These are phyloP conservation scores for Lysiphlebus fabarum DNA, from an alignment of 1,140 invertebrate species.

Conservation along the genomic window DNA sequence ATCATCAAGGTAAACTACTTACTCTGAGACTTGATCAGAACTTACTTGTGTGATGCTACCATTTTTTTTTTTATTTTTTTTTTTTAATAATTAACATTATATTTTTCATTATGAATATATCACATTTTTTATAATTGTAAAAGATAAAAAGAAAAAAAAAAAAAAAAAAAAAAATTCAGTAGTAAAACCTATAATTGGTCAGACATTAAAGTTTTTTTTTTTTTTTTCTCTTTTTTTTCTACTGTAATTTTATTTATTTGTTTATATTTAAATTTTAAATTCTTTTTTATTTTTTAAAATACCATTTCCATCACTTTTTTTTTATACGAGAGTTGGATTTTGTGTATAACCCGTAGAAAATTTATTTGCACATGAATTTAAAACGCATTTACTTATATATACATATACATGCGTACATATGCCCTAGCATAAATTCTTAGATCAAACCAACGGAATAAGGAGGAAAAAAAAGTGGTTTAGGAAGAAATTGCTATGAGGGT, in stretches of 20 bases:
- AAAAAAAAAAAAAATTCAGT: too few species aligned
- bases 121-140: too few species aligned
- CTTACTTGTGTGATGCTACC: too few species aligned
- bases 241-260: too few species aligned
- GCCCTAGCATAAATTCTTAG: constrained; percentile 36
- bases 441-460: constrained; percentile 20
- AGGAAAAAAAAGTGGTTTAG: constrained; percentile 1
- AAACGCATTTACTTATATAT: constrained; percentile 27
- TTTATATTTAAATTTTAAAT: too few species aligned
- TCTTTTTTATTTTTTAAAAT: background rate
- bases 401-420: background rate
- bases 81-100: too few species aligned
- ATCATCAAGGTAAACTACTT: constrained; percentile 54
- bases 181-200: too few species aligned
- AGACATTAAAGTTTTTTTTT: too few species aligned
- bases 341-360: constrained; percentile 35
- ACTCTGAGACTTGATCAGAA: too few species aligned
- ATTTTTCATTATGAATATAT: too few species aligned
- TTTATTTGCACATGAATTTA: constrained; percentile 49
- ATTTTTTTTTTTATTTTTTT: too few species aligned
- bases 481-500: constrained; percentile 8
- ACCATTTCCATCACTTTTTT: constrained; percentile 13
- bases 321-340: constrained; percentile 6
- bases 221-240: too few species aligned
- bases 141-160: constrained; percentile 21